Base-by-base conservation (phyloP, 2,888 invertebrate species). In the Torymus tubicola region DNA sequence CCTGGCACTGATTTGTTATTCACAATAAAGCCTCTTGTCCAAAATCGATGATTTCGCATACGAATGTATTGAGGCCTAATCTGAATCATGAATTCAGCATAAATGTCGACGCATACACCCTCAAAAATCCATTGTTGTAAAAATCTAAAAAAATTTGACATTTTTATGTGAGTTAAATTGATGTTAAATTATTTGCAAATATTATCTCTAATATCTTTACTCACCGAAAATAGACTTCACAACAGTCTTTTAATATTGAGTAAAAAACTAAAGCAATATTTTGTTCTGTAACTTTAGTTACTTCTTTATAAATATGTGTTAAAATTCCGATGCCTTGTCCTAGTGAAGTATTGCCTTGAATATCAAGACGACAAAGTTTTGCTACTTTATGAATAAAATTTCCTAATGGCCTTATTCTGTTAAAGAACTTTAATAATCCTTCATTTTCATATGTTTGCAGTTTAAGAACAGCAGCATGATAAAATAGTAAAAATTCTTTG, bases 111-210 rank as follows among this genome's bases (percentile, higher is more conserved):
- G 16, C 97, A 91, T 72, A 94, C 93, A 0, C 98, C 98, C 88
- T 96, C 95, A 87, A 96, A 95, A 81, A 98, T 94, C 95, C 98
- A 98, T 80, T 94, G 93, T 87, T 96, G 94, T 55, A 98, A 92
- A 87, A 96, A 94, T 80, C 94, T 94, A 86, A 91, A 86, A 82
- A 2, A 61, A 70, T 18, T 57, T 53, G 8, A 24, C 18, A 52
- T 31, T 31, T 31, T 31, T 31, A 31, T 31, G 31, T 31, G 31
- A 31, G 31, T 31, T 5, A 3, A 31, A 31, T 31, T 31, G 31
- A 31, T 5, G 31, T 8, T 31, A 13, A 2, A 21, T 63, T 10
- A 64, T n/a, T n/a, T 63, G 12, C 31, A 10, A 8, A 63, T 63
- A 63, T 14, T 14, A 65, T 53, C n/a, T 70, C 24, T 24, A 16